Base-by-base conservation (phyloP, 2,888 invertebrate species). In the Orchesellides sinensis region DNA sequence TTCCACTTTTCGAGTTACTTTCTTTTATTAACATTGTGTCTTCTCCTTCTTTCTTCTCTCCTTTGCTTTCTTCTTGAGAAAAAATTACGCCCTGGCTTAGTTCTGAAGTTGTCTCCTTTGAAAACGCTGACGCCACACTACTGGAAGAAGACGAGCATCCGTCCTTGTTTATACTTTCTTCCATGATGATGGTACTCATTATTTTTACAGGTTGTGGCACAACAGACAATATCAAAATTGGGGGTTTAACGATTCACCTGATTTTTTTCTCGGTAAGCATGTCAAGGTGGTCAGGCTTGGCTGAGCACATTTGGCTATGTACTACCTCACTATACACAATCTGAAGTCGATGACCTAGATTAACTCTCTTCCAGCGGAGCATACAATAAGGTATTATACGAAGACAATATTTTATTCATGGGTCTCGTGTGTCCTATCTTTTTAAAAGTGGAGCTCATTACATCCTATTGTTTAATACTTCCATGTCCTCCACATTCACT, bases 311-410 rank as follows among this genome's bases (percentile, higher is more conserved):
- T 45, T 23, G 12, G 8, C 19, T 25, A 8, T n/a, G 63, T 54
- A 23, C 17, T 17, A 10, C 17, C 10, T 52, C 27, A 14, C n/a
- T 10, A 12, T 21, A 3, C 59, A 14, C 17, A 14, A 12, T 35
- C 25, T 27, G 35, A 27, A 80, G 80, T 73, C 80, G 80, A 80
- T 80, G 73, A 80, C 80, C 80, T 40, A 80, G 59, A 66, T 80
- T 35, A 73, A 45, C 25, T 19, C 35, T 25, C 45, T 54, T 65
- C 45, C 73, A 66, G 45, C 32, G 65, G 47, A 59, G 77, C n/a
- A n/a, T n/a, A n/a, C n/a, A n/a, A n/a, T n/a, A n/a, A 69, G 59
- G 49, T 52, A 66, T 54, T 32, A n/a, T n/a, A 40, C 40, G 40
- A 65, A 65, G 54, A 45, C 32, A 66, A 80, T 80, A 73, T 66